Base-by-base conservation (phyloP, 92 coral and sea anemone genomes). In the Epizoanthus rinbou region DNA sequence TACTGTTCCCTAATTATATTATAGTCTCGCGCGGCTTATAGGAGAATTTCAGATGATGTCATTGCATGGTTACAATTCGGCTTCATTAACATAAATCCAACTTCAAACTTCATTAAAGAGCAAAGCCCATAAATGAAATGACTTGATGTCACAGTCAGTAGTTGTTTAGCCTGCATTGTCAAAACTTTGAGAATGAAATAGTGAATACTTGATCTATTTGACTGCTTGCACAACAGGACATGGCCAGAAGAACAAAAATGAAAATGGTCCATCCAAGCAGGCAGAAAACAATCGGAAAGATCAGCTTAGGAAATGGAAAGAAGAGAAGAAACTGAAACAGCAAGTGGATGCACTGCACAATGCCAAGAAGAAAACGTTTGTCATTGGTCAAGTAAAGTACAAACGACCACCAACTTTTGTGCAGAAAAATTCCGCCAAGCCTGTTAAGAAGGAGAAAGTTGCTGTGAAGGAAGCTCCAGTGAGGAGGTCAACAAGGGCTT, bases 301-400 rank as follows among this genome's bases (percentile, higher is more conserved):
- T 6, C 67, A 72, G 82, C 90, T 94, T 5, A 57, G 80, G 80
- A 94, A 94, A 84, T 94, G 98, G 98, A 80, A 84, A 4, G 97
- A 92, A 79, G 92, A 94, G 52, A 83, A 91, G 53, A 89, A 79
- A 67, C 84, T 87, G 53, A 90, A 88, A 64, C 88, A 76, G 57
- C 81, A 83, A 57, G 71, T 82, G 43, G 94, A 90, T 7, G 72
- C 84, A 23, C 37, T 76, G 4, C 74, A 80, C 41, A 92, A 88
- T 45, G 47, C 73, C 13, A 87, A 91, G 85, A 91, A 88, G 43
- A 86, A 89, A n/a, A 82, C 89, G 22, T 94, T 94, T 84, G 90
- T 89, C 10, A 93, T 92, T 57, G 76, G 94, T 8, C 98, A 90
- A n/a, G 76, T 94, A 18, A 74, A 88, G 47, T 56, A 94, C 43